These are phyloP conservation scores for Desmodus rotundus DNA, from an alignment of 2,113 vertebrate genomes.

Conservation along the genomic window DNA sequence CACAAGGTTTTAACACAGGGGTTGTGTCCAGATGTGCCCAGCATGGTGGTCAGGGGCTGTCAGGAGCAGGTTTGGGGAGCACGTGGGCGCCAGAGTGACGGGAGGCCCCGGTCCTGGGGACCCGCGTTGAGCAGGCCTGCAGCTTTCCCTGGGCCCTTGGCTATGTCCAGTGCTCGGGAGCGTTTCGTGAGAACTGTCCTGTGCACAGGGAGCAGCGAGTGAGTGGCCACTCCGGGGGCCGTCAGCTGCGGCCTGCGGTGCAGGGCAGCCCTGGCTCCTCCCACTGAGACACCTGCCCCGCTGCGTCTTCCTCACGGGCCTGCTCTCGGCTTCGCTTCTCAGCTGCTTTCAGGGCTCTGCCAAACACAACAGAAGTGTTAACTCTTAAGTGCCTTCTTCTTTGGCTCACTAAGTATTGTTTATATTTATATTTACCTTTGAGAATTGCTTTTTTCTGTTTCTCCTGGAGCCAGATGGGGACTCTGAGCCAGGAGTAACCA, in stretches of 20 bases:
- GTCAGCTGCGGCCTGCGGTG: not conserved
- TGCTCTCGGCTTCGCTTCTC: not conserved
- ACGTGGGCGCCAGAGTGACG: not conserved
- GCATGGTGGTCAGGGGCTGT: not conserved
- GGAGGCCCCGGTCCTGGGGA: not conserved
- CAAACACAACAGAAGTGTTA: not conserved
- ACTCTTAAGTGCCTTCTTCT: not conserved
- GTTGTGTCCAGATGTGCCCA: not conserved
- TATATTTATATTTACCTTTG: not conserved
- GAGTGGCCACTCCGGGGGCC: not conserved
- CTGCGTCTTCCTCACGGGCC: rapidly evolving
- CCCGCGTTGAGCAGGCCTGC: too few species aligned
- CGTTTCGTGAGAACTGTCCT: not conserved
- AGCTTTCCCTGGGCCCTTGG: not conserved
- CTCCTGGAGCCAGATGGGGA: not conserved
- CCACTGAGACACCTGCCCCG: not conserved
- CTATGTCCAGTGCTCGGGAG: not conserved
- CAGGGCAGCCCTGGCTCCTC: not conserved
- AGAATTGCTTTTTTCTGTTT: not conserved
- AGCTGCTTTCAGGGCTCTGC: not conserved
- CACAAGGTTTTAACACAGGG: not conserved
- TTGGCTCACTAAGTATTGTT: not conserved
- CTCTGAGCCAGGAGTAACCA: not conserved
- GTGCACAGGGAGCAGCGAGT: not conserved
- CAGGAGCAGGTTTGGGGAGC: not conserved